Conservation (phyloP, 2,888 invertebrate species). For the Disparrhopalites patrizii region DNA sequence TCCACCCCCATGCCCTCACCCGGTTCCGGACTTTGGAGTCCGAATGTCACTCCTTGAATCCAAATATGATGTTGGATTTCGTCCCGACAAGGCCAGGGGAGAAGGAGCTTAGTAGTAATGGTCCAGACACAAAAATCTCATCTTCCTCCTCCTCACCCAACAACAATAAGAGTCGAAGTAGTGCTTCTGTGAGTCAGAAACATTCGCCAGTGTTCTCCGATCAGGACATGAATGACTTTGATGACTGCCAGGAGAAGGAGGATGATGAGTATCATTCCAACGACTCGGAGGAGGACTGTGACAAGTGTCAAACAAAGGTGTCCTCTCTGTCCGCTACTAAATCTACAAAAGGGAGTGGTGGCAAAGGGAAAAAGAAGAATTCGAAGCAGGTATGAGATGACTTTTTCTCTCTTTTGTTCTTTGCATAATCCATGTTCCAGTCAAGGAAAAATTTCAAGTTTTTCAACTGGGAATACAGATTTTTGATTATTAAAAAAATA, state of each 20-base stretch:
- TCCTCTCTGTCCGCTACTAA: slow-evolving; percentile 1
- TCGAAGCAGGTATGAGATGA: slow-evolving; percentile 25
- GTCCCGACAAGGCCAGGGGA: background rate
- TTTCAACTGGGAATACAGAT: too few relatives aligned
- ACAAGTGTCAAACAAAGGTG: slow-evolving; percentile 13
- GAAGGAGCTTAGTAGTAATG: background rate
- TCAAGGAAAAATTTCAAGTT: too few relatives aligned
- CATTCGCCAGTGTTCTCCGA: background rate
- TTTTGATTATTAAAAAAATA: too few relatives aligned
- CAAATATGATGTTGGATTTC: slow-evolving; percentile 1
- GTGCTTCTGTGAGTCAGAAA: background rate
- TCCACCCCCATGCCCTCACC: background rate
- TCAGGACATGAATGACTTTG: background rate
- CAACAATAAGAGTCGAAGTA: background rate
- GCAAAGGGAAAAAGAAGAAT: slow-evolving; percentile 21
- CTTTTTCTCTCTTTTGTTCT: background rate
- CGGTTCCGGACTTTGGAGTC: background rate
- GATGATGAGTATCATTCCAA: slow-evolving; percentile 4
- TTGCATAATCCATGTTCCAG: too few relatives aligned
- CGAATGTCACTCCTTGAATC: background rate
- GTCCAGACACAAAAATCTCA: background rate
- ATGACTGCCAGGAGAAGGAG: background rate
- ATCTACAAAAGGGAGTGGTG: background rate
- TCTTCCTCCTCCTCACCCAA: background rate
- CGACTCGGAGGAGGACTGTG: slow-evolving; percentile 22